These are phyloP conservation scores for Chaetogeoica ovagalla DNA, from an alignment of 2,888 invertebrate species.

Conservation along the genomic window DNA sequence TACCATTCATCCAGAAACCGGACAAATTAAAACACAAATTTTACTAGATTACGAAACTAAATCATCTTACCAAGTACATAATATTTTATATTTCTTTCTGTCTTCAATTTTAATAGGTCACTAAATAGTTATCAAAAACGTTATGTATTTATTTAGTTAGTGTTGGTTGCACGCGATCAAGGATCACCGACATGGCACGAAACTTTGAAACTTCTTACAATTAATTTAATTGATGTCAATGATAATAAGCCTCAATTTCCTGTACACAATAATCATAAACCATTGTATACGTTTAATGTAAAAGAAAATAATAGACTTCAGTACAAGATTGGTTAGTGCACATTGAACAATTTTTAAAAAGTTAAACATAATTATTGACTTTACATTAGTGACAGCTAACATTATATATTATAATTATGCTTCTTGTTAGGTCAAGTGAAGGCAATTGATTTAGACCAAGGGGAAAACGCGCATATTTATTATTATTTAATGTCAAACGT, in stretches of 20 bases:
- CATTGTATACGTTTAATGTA: conserved; percentile 71
- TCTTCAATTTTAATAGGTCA: background rate
- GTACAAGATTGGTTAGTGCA: conserved; percentile 66
- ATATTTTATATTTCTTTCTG: background rate
- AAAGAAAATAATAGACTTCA: conserved; percentile 72
- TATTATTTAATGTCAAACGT: conserved; percentile 81
- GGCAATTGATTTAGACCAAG: conserved; percentile 76
- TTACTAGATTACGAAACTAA: conserved; percentile 77
- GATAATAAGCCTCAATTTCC: conserved; percentile 78
- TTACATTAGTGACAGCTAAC: background rate
- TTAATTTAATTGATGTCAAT: conserved; percentile 77
- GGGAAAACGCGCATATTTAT: conserved; percentile 79
- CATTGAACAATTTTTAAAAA: background rate
- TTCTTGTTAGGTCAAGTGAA: conserved; percentile 67
- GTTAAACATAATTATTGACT: background rate
- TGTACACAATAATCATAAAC: conserved; percentile 63
- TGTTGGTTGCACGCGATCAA: conserved; percentile 80
- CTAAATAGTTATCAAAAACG: background rate
- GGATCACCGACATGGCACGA: conserved; percentile 81
- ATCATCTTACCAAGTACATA: conserved; percentile 67
- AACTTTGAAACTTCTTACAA: conserved; percentile 72
- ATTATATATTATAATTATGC: conserved; percentile 1
- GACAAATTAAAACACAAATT: conserved; percentile 78
- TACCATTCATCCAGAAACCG: conserved; percentile 74
- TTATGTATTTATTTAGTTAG: conserved; percentile 63